Base-by-base conservation (phyloP, 1,140 invertebrate species). In the Bicyclus anynana region DNA sequence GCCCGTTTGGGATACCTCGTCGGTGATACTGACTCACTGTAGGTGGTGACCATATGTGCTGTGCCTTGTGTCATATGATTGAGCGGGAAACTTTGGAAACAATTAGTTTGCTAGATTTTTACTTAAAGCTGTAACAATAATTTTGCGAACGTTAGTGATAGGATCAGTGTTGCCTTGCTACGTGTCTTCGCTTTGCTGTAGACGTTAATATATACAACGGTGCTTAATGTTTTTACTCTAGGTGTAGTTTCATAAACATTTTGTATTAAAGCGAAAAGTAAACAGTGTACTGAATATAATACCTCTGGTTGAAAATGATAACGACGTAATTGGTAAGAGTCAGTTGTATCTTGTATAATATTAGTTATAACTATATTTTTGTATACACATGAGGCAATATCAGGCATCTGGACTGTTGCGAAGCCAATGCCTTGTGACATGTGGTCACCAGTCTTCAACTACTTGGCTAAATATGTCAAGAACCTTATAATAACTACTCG, bases 151-250 rank as follows among this genome's bases (percentile, higher is more conserved):
- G 59, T 64, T 72, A 72, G 65, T 72, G 67, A 80, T 79, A 72
- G 59, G 66, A 82, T 82, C 70, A 76, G 79, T 87, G 82, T 84
- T 87, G 84, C 84, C 84, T 87, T 87, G 82, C 79, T 81, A 80
- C 76, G 84, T 87, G 84, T 85, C 82, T 85, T 87, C 80, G 82
- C 81, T 87, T 77, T 74, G 84, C 80, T 69, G 70, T 84, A 80
- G 69, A 79, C 69, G 62, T 75, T 72, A 62, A 72, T 72, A 80
- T 55, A 55, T 62, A 46, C 53, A 76, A 74, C 68, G 81, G 81
- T 87, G 84, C 82, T 87, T 72, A 59, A 66, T 72, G 65, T 67
- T 67, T 42, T n/a, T 59, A 60, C 48, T 63, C 60, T 33, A 52
- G 42, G 3, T 20, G 29, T 33, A 35, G 10, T n/a, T 50, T 33